Evolutionary conservation across 2,113 vertebrate genomes (phyloP).

Genomic region (Lophura nycthemera): DNA sequence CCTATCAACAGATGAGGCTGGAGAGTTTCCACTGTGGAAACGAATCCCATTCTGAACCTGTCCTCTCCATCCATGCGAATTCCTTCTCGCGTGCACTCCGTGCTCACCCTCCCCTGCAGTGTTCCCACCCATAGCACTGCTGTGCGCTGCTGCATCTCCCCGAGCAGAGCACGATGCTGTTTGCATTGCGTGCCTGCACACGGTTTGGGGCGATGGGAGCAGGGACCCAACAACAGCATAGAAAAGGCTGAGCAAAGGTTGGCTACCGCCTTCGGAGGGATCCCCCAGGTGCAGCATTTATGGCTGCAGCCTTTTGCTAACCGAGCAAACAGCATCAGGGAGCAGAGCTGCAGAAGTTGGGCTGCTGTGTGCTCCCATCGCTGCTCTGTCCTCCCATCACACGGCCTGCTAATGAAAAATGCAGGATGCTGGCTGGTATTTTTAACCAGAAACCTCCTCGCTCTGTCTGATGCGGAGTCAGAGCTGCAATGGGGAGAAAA

Average conservation of each 20-base stretch:
- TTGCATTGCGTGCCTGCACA: rapidly evolving
- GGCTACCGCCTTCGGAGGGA: neutral
- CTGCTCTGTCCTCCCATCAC: neutral
- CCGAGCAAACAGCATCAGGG: neutral
- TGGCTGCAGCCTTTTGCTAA: neutral
- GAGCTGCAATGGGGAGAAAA: neutral
- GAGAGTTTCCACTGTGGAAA: slow-evolving; percentile 47
- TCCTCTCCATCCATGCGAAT: neutral
- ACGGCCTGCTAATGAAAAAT: neutral
- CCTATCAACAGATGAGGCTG: slow-evolving; percentile 45
- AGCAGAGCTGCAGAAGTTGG: neutral
- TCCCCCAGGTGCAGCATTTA: neutral
- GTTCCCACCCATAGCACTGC: neutral
- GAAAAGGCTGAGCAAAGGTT: neutral
- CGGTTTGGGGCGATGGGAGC: neutral
- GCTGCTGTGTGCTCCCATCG: neutral
- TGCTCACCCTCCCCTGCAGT: neutral
- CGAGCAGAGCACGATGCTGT: rapidly evolving
- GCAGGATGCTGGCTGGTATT: neutral
- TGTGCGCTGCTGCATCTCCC: neutral
- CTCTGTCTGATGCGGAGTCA: neutral
- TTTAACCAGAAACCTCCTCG: neutral
- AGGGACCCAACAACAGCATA: rapidly evolving
- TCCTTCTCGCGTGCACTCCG: rapidly evolving
- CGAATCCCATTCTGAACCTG: slow-evolving; percentile 37